phyloP scores from a whole-genome alignment of 2,113 vertebrate species.

The Microtus pennsylvanicus region DNA sequence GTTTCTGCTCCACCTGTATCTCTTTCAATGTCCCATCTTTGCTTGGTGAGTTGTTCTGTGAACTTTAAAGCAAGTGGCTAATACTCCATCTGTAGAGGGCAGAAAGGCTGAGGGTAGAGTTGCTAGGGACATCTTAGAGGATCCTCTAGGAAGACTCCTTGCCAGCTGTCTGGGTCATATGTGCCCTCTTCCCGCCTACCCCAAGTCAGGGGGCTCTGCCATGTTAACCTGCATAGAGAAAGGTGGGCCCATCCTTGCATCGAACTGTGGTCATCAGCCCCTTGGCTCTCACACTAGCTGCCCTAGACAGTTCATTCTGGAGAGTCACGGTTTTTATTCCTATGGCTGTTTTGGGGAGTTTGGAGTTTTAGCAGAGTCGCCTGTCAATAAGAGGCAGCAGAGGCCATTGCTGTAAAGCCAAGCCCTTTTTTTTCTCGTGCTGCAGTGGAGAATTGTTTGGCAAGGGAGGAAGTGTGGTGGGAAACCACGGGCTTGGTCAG shows the following conservation, averaged over 20 bases:
- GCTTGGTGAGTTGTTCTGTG: not conserved
- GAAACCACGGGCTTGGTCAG: not conserved
- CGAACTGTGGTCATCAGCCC: not conserved
- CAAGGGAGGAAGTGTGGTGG: not conserved
- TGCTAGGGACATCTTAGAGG: not conserved
- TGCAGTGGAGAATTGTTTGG: not conserved
- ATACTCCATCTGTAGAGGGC: accelerated
- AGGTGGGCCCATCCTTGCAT: accelerated
- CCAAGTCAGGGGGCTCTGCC: accelerated
- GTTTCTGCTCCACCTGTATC: no score
- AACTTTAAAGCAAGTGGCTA: not conserved
- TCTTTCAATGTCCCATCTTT: not conserved
- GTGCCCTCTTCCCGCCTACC: not conserved
- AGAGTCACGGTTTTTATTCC: not conserved
- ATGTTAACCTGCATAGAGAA: accelerated
- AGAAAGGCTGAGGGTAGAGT: not conserved
- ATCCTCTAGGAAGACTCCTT: no score
- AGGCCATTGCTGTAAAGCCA: not conserved
- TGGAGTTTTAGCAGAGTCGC: not conserved
- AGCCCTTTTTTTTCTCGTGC: not conserved
- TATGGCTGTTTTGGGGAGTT: no score
- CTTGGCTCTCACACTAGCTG: accelerated
- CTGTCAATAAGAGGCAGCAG: not conserved
- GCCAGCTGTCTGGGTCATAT: no score
- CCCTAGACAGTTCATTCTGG: not conserved